Base-by-base conservation (phyloP, 1,140 invertebrate species). In the Panagrolaimus sp. region DNA sequence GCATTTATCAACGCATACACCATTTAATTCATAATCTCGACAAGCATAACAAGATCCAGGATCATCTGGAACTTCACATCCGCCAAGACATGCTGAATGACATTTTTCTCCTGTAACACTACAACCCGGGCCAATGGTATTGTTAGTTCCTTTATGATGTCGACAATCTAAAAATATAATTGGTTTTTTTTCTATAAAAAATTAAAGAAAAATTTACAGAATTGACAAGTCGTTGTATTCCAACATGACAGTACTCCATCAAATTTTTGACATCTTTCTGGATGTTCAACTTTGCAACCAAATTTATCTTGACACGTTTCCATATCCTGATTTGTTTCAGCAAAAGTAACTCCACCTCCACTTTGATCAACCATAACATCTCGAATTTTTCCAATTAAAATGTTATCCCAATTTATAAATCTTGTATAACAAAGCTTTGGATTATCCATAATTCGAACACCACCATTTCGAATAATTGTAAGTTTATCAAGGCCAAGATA, bases 361-460 rank as follows among this genome's bases (percentile, higher is more conserved):
- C 72, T 73, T 73, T 46, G 76, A 64, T 78, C 77, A 28, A 77
- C 65, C 43, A 77, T 75, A 1, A 71, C 32, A 63, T 77, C 76
- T 14, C 68, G 38, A 24, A 77, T 70, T 47, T 78, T 76, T 28
- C 62, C 86, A 80, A 62, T 87, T 85, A 78, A 48, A 21, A 79
- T 78, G 9, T 48, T 45, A 15, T 75, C 52, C 94, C 95, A 98
- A 83, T 96, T 89, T 43, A 98, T 89, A 0, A 91, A 94, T 71
- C 92, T 87, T n/a, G 90, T 88, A 84, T 91, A 96, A 84, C 94
- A 97, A 1, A 98, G 86, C 43, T 87, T 86, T 3, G 89, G 88
- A 86, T 96, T 96, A 81, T 90, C 90, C 72, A 91, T 90, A 46
- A 98, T 90, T 9, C 91, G 88, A 1, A 97, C 91, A 0, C 88